Evolutionary conservation across 2,888 invertebrate genomes (phyloP).

Genomic region (Tridacna crocea): DNA sequence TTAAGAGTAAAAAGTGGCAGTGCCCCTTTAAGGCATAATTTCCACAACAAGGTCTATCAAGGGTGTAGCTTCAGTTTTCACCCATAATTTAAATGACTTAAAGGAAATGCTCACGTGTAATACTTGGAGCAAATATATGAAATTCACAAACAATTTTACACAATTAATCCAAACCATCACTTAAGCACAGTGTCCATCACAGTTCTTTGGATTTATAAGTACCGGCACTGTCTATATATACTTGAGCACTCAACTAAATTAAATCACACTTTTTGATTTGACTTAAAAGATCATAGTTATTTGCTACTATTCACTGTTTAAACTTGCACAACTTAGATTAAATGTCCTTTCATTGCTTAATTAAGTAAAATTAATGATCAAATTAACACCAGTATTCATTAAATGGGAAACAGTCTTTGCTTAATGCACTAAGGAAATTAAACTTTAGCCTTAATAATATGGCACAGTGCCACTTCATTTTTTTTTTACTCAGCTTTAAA

Average conservation of each 20-base stretch:
- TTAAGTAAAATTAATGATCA: background rate
- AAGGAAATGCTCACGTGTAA: background rate
- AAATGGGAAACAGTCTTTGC: no score
- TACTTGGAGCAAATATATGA: background rate
- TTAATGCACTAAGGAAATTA: background rate
- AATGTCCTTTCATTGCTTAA: background rate
- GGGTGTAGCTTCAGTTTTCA: constrained; percentile 11
- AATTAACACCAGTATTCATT: no score
- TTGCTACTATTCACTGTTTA: no score
- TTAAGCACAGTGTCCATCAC: constrained; percentile 8
- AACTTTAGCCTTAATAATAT: background rate
- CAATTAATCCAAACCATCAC: no score
- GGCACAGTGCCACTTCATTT: no score
- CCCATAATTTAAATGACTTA: background rate
- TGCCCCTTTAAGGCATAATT: background rate
- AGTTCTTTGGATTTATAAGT: background rate
- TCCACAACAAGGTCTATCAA: background rate
- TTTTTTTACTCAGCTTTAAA: no score
- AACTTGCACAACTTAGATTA: no score
- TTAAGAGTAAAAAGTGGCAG: background rate
- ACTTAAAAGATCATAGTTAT: background rate
- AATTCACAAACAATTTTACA: background rate
- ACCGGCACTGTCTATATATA: background rate
- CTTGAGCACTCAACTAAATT: background rate
- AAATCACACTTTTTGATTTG: background rate